Percentiles rank a stretch among this genome's conserved stretches.
Conservation (phyloP, 2,888 invertebrate genomes). For the Cerceris rybyensis region DNA sequence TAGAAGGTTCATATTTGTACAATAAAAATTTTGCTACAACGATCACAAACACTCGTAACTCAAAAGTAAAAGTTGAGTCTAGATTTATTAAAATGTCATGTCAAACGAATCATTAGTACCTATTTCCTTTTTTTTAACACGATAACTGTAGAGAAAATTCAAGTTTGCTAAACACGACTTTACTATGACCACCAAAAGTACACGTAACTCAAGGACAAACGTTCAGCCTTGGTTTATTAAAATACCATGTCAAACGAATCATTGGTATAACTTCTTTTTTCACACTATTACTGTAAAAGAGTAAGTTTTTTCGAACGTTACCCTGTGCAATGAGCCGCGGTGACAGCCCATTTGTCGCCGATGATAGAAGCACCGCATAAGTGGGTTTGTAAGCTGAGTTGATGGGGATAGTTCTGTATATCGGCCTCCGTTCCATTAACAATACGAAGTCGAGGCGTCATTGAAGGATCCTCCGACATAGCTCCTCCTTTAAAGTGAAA, state of each 20-base stretch:
- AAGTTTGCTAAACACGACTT: too few species aligned
- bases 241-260: background rate
- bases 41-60: too few species aligned
- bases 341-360: slow-evolving; percentile 72
- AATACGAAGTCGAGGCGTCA: slow-evolving; percentile 67
- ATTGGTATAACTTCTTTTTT: background rate
- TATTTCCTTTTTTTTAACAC: too few species aligned
- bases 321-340: slow-evolving; percentile 77
- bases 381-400: slow-evolving; percentile 73
- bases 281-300: background rate
- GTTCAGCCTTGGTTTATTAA: too few species aligned
- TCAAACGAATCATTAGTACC: too few species aligned
- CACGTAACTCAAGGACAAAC: too few species aligned
- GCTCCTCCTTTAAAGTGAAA: background rate
- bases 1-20: too few species aligned
- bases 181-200: too few species aligned
- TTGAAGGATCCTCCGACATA: background rate
- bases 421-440: slow-evolving; percentile 76
- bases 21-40: too few species aligned
- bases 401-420: slow-evolving; percentile 78
- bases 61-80: too few species aligned
- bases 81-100: too few species aligned
- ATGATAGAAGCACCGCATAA: slow-evolving; percentile 77
- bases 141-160: too few species aligned
- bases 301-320: slow-evolving; percentile 23